These are phyloP conservation scores for Phataginus tricuspis DNA, from an alignment of 2,797 vertebrate species.

Conservation along the genomic window DNA sequence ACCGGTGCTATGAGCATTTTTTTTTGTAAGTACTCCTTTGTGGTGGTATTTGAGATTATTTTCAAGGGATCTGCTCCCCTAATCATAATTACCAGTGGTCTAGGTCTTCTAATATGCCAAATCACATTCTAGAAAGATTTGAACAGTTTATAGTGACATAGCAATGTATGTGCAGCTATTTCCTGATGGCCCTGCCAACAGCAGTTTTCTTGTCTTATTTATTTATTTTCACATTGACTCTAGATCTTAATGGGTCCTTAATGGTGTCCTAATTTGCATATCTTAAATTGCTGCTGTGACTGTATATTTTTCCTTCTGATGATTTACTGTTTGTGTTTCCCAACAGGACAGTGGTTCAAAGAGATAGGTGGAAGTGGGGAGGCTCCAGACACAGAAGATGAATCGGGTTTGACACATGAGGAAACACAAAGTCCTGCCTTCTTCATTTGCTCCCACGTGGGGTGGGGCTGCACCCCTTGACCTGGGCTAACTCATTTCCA, in stretches of 20 bases:
- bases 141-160: background rate
- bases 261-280: conserved; percentile 65
- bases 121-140: conserved; percentile 29
- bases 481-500: background rate
- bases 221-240: conserved; percentile 61
- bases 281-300: conserved; percentile 68
- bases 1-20: background rate
- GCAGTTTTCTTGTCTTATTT: conserved; percentile 67
- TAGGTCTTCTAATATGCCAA: background rate
- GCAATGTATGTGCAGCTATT: background rate
- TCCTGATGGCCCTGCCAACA: background rate
- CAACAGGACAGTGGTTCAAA: too few species aligned
- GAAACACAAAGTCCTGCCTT: background rate
- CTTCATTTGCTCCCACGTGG: background rate
- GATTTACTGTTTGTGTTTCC: conserved; percentile 50
- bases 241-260: conserved; percentile 45
- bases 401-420: too few species aligned
- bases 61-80: background rate
- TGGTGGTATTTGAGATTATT: conserved; percentile 15
- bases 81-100: background rate
- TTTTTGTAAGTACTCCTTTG: background rate
- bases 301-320: conserved; percentile 51
- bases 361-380: too few species aligned
- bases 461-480: background rate
- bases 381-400: too few species aligned